Evolutionary conservation across 2,113 vertebrate species (phyloP).

Genomic region (Gymnogyps californianus): DNA sequence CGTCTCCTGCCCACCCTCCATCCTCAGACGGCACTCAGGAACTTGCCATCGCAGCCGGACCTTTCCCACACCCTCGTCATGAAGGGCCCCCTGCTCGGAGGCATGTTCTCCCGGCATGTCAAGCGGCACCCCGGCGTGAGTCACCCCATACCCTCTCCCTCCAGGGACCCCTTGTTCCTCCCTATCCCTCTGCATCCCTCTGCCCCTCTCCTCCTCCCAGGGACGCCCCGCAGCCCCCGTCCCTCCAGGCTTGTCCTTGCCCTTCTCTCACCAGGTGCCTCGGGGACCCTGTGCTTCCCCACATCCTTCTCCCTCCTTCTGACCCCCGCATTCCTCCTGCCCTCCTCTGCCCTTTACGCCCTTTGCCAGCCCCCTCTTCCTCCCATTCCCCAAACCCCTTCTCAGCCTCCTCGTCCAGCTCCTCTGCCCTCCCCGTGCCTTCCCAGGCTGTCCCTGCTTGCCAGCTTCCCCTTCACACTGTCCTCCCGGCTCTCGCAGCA

Average conservation of each 20-base stretch:
- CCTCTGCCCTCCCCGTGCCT: background rate
- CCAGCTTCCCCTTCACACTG: background rate
- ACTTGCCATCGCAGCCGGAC: background rate
- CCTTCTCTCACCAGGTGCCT: rapidly evolving
- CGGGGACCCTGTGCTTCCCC: background rate
- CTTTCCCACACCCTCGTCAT: background rate
- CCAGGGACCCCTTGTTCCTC: background rate
- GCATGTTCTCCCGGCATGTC: slow-evolving; percentile 13
- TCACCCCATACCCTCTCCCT: background rate
- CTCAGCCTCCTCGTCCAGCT: background rate
- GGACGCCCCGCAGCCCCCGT: rapidly evolving
- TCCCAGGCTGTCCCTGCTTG: background rate
- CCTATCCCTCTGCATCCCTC: background rate
- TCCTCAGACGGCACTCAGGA: background rate
- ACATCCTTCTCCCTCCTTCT: no score
- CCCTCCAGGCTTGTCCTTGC: background rate
- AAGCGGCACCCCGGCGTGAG: slow-evolving; percentile 52
- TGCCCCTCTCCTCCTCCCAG: background rate
- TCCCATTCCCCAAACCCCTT: background rate
- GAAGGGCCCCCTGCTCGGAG: background rate
- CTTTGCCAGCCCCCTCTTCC: background rate
- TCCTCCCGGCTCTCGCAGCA: background rate
- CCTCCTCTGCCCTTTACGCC: background rate
- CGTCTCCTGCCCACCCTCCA: background rate
- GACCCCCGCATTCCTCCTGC: background rate